Evolutionary conservation across 92 coral and sea anemone genomes (phyloP), one percentile per base, ranked within the genome.

Genomic region (Micromussa lordhowensis): DNA sequence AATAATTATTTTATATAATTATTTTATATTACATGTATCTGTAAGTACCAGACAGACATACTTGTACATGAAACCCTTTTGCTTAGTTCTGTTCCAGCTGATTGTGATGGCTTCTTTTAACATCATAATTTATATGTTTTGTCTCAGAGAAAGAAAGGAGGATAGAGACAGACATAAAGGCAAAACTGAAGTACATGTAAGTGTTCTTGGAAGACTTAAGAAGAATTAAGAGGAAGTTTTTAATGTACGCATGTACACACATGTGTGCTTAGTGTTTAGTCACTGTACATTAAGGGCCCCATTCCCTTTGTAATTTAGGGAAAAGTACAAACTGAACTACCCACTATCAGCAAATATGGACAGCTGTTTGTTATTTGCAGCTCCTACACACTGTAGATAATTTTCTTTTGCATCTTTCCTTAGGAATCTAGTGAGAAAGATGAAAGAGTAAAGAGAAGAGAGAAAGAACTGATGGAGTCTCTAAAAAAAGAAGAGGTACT

Each of bases 381-480:
- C 7, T n/a, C n/a, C n/a, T n/a, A n/a, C n/a, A n/a, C n/a, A n/a
- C 78, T 35, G 3, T 34, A 34, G 24, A 19, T 32, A 35, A 72
- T 34, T 34, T 38, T 16, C 5, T 1, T 31, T 22, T 10, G 9
- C 5, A 8, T 18, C 78, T 35, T 85, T 26, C 49, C 18, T 30
- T 12, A 85, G 88, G 69, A 22, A 59, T 63, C 28, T 77, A 79
- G 49, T 26, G 76, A 44, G 2, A 89, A 83, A 89, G 92, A 83
- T n/a, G 92, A 76, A 44, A 82, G 32, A 80, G 69, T 81, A 32
- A 91, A 86, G 73, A 86, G 85, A 64, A 91, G 95, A 91, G 96
- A 96, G 84, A 94, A 77, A 70, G 92, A 96, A 78, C 77, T 92
- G 93, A 79, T 94, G 92, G 93, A 77, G 36, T 89, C 96, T 22